phyloP scores from a whole-genome alignment of 2,888 invertebrate species.

The Leuctra nigra region DNA sequence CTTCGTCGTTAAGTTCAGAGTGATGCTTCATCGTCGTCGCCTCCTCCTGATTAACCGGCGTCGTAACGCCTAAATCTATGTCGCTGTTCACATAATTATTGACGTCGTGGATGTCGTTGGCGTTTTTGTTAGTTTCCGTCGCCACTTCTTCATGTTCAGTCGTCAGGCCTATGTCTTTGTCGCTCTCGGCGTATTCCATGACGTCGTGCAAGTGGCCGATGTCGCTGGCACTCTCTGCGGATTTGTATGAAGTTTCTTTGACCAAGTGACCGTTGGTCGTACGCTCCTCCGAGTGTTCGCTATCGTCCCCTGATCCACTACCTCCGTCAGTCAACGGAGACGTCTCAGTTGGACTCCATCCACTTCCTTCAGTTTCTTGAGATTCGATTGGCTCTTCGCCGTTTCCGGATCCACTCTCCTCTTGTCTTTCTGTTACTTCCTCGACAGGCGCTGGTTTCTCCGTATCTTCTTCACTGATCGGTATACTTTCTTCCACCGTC shows the following conservation, averaged over 20 bases:
- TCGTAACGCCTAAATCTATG: background rate
- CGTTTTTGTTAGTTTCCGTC: slow-evolving; percentile 26
- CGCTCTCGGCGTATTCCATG: slow-evolving; percentile 2
- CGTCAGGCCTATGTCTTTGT: background rate
- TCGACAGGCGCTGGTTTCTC: background rate
- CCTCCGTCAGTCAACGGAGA: background rate
- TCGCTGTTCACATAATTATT: slow-evolving; percentile 4
- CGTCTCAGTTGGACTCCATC: too few species aligned
- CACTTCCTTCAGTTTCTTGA: too few species aligned
- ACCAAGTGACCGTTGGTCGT: too few species aligned
- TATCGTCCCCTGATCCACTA: background rate
- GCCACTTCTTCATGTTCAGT: background rate
- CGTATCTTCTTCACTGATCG: background rate
- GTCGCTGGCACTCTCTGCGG: too few species aligned
- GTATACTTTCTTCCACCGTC: background rate
- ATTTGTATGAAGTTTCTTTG: too few species aligned
- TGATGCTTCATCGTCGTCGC: background rate
- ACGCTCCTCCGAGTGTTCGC: too few species aligned
- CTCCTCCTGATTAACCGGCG: background rate
- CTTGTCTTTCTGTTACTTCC: background rate
- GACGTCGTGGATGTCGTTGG: slow-evolving; percentile 1
- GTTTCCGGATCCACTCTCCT: background rate
- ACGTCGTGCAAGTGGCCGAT: too few species aligned
- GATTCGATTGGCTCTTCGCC: too few species aligned
- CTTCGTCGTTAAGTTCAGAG: slow-evolving; percentile 15